These are phyloP conservation scores for Cosmia trapezina DNA, from an alignment of 2,888 invertebrate genomes.

Conservation along the genomic window DNA sequence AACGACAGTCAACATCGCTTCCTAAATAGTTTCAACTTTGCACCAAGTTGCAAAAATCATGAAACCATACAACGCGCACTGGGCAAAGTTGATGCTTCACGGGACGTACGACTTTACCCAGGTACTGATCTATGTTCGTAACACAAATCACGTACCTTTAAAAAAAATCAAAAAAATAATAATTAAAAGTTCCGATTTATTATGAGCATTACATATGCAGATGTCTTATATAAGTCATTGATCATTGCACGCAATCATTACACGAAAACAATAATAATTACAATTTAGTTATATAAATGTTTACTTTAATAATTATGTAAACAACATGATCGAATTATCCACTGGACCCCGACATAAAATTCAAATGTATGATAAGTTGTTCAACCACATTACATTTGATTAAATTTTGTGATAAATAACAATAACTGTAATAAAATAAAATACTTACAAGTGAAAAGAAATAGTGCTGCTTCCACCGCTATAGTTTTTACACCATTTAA, in stretches of 20 bases:
- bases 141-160: slow-evolving; percentile 11
- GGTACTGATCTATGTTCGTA: background rate
- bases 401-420: no score
- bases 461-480: no score
- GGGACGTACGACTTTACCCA: background rate
- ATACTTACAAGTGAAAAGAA: no score
- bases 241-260: slow-evolving; percentile 10
- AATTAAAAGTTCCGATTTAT: slow-evolving; percentile 16
- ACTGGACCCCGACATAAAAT: no score
- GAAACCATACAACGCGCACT: background rate
- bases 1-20: background rate
- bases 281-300: slow-evolving; percentile 13
- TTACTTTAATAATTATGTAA: slow-evolving; percentile 21
- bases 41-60: background rate
- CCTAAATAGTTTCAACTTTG: background rate
- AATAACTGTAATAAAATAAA: no score
- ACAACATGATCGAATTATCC: no score
- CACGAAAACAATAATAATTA: slow-evolving; percentile 11
- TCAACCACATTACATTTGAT: no score
- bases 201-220: background rate
- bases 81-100: background rate
- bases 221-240: slow-evolving; percentile 1
- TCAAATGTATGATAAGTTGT: no score
- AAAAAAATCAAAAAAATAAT: background rate
- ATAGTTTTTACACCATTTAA: no score